phyloP scores from a whole-genome alignment of 2,113 vertebrate species.

The Coturnix japonica region DNA sequence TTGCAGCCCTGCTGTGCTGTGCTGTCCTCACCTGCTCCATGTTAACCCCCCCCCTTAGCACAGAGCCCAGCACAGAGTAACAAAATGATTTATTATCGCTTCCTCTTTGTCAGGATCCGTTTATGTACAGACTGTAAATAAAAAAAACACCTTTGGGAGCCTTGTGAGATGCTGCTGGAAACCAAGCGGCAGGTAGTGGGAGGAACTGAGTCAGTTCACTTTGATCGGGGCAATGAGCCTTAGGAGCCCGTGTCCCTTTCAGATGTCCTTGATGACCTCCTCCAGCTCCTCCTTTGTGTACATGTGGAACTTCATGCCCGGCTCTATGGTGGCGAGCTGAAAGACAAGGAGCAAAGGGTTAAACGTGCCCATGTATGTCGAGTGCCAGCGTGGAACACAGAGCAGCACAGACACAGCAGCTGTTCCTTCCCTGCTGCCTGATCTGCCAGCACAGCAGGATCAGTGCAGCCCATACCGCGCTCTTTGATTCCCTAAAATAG shows the following conservation, averaged over 20 bases:
- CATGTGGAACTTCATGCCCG: constrained; percentile 98
- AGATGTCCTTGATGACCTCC: constrained; percentile 98
- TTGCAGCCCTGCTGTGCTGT: not conserved
- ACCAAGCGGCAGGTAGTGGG: constrained; percentile 55
- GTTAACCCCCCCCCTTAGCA: not conserved
- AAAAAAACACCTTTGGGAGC: too few species aligned
- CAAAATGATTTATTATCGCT: constrained; percentile 77
- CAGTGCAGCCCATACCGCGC: constrained; percentile 9
- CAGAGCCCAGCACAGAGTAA: constrained; percentile 44
- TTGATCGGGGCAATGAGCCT: constrained; percentile 15
- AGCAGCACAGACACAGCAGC: constrained; percentile 45
- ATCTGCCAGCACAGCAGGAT: constrained; percentile 68
- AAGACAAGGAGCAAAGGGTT: constrained; percentile 62
- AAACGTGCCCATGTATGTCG: not conserved
- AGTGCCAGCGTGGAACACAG: not conserved
- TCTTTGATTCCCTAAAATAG: constrained; percentile 71
- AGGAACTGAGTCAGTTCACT: constrained; percentile 50
- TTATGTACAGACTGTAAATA: constrained; percentile 77
- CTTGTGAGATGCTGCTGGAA: too few species aligned
- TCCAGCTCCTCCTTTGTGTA: constrained; percentile 98
- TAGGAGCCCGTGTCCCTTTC: constrained; percentile 55
- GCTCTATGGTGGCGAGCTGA: constrained; percentile 94
- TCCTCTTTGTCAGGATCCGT: constrained; percentile 71
- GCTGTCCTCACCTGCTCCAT: not conserved
- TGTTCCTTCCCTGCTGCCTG: constrained; percentile 57